Evolutionary conservation across 2,113 vertebrate genomes (phyloP).

Genomic region (Puma concolor): DNA sequence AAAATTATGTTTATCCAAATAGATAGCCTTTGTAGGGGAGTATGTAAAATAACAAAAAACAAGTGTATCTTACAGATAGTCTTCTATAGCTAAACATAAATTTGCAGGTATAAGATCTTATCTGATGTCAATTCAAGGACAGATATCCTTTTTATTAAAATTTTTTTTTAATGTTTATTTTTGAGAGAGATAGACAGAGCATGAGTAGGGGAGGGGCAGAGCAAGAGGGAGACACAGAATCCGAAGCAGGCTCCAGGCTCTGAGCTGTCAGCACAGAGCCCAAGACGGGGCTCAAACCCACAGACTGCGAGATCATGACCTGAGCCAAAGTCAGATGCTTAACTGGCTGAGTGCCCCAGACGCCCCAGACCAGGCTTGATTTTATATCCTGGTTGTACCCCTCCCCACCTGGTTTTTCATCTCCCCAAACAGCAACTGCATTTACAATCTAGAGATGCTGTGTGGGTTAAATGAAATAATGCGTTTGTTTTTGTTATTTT

Average conservation of each 20-base stretch:
- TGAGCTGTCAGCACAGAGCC: too few relatives aligned
- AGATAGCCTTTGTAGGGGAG: background rate
- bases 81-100: background rate
- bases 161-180: too few relatives aligned
- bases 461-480: background rate
- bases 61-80: background rate
- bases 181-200: too few relatives aligned
- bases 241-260: too few relatives aligned
- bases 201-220: too few relatives aligned
- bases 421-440: background rate
- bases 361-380: background rate
- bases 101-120: background rate
- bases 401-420: background rate
- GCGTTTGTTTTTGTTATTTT: background rate
- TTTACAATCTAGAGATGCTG: background rate
- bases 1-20: background rate
- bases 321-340: background rate
- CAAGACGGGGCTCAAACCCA: too few relatives aligned
- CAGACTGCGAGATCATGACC: too few relatives aligned
- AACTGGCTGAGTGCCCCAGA: fast-evolving
- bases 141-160: background rate
- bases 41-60: background rate
- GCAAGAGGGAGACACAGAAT: too few relatives aligned
- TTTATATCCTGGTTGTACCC: background rate
- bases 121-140: background rate